phyloP scores from a whole-genome alignment of 2,113 vertebrate species.

The Arothron firmamentum region DNA sequence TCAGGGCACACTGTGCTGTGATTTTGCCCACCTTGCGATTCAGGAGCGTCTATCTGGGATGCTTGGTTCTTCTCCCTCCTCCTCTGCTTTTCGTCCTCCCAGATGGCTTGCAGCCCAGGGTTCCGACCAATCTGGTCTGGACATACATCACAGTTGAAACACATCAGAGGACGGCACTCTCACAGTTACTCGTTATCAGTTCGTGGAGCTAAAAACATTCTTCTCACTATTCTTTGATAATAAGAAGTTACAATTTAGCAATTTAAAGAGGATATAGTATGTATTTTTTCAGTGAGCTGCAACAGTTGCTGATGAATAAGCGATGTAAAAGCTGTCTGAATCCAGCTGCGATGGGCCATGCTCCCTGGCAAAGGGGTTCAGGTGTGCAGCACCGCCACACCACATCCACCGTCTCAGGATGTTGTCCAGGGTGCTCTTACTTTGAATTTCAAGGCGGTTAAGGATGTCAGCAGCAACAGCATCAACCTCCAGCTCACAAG shows the following conservation, averaged over 20 bases:
- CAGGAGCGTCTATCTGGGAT: conserved; percentile 83
- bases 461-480: conserved; percentile 94
- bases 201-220: neutral
- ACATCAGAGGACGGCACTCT: conserved; percentile 6
- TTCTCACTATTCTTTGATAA: no score
- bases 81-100: conserved; percentile 97
- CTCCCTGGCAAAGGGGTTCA: no score
- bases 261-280: no score
- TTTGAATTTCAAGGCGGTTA: conserved; percentile 93
- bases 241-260: no score
- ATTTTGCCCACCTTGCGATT: conserved; percentile 85
- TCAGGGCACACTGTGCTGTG: neutral
- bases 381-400: no score
- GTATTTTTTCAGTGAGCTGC: no score
- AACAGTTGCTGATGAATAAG: no score
- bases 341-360: no score
- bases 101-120: conserved; percentile 93
- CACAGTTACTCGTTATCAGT: neutral
- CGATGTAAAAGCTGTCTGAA: no score
- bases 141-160: conserved; percentile 40
- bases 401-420: no score
- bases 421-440: conserved; percentile 66
- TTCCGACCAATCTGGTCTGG: conserved; percentile 92
- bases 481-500: conserved; percentile 97
- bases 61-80: conserved; percentile 83